Conservation (phyloP, 2,888 invertebrate genomes). For the Adelphocoris suturalis region DNA sequence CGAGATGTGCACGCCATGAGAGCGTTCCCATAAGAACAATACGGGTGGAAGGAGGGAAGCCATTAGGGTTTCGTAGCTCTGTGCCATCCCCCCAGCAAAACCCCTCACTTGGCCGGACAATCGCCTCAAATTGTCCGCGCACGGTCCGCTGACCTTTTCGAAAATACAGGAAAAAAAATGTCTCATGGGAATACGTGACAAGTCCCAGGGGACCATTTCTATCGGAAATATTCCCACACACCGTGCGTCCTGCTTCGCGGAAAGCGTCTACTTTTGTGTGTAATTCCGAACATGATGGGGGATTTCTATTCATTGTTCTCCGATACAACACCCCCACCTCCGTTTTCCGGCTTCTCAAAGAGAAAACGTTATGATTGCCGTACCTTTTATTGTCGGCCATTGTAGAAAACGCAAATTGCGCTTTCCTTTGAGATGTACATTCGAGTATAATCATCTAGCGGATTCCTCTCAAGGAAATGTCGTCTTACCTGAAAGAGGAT, state of each 20-base stretch:
- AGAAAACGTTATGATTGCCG: slow-evolving; percentile 43
- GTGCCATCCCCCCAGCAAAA: neutral
- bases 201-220: slow-evolving; percentile 37
- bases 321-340: slow-evolving; percentile 37
- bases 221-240: slow-evolving; percentile 60
- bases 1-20: slow-evolving; percentile 66
- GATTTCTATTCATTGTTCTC: slow-evolving; percentile 59
- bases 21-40: slow-evolving; percentile 68
- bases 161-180: slow-evolving; percentile 40
- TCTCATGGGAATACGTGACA: slow-evolving; percentile 69
- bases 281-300: slow-evolving; percentile 56
- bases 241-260: slow-evolving; percentile 17
- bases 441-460: slow-evolving; percentile 18
- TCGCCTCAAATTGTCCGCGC: slow-evolving; percentile 52
- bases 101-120: slow-evolving; percentile 51
- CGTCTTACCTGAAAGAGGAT: neutral
- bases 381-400: slow-evolving; percentile 30
- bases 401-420: slow-evolving; percentile 44
- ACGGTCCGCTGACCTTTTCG: slow-evolving; percentile 65
- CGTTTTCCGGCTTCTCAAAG: slow-evolving; percentile 44
- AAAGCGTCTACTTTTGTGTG: slow-evolving; percentile 17
- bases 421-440: neutral
- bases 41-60: slow-evolving; percentile 44
- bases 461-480: slow-evolving; percentile 12
- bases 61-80: slow-evolving; percentile 43